A percentile compares a stretch with the other conserved stretches of the same genome.
These are phyloP conservation scores for Nasonia longicornis DNA, from an alignment of 1,140 invertebrate genomes.

Conservation along the genomic window DNA sequence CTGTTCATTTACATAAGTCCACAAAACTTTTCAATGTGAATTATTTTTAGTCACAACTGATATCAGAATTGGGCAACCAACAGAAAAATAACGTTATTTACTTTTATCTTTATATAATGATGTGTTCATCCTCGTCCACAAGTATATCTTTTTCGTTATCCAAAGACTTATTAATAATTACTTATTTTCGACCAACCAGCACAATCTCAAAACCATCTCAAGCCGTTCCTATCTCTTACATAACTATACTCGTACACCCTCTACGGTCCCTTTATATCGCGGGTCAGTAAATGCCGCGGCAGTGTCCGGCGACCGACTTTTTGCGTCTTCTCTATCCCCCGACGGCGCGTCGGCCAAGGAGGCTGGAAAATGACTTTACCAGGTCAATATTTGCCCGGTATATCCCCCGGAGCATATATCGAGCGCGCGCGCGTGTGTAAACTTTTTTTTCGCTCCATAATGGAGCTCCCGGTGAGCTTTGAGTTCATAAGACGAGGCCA, in stretches of 20 bases:
- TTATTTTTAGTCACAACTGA: no score
- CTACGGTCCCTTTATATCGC: not conserved
- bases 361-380: not conserved
- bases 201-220: not conserved
- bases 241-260: not conserved
- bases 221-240: not conserved
- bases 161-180: no score
- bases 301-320: not conserved
- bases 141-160: no score
- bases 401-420: not conserved
- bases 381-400: not conserved
- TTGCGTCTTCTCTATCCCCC: not conserved
- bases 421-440: not conserved
- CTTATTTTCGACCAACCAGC: no score
- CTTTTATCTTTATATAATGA: no score
- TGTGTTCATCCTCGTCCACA: no score
- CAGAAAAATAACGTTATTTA: no score
- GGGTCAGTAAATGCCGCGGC: not conserved
- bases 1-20: not conserved
- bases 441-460: not conserved
- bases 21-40: no score
- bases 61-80: no score
- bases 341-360: not conserved
- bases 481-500: not conserved
- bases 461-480: not conserved